phyloP scores from a whole-genome alignment of 2,113 vertebrate species.

The Shinisaurus crocodilurus region DNA sequence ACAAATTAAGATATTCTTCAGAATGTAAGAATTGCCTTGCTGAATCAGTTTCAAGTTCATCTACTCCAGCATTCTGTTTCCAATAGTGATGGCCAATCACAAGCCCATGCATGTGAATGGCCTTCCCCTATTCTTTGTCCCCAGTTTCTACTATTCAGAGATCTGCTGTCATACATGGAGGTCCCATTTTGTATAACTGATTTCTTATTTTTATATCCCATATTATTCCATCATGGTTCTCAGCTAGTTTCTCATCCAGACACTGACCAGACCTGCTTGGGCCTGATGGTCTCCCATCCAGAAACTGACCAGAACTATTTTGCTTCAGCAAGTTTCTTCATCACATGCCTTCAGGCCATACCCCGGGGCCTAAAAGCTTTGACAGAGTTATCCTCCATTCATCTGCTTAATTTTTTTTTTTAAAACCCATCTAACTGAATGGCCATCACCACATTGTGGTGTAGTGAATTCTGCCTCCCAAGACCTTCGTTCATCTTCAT shows the following conservation, averaged over 20 bases:
- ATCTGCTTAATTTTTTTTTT: too few species aligned
- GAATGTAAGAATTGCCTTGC: too few species aligned
- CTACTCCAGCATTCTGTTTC: not conserved
- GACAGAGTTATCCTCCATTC: too few species aligned
- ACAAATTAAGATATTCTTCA: not conserved
- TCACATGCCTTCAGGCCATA: not conserved
- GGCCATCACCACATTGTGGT: not conserved
- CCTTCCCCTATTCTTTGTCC: not conserved
- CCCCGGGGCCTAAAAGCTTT: too few species aligned
- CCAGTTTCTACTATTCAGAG: not conserved
- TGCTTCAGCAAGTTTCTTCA: not conserved
- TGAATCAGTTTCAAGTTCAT: too few species aligned
- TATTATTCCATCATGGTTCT: too few species aligned
- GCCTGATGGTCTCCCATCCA: too few species aligned
- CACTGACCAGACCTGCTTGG: too few species aligned
- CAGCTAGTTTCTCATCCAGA: too few species aligned
- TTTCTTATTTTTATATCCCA: not conserved
- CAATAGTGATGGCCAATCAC: not conserved
- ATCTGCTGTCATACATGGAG: not conserved
- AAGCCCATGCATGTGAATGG: not conserved
- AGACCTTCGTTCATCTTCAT: not conserved
- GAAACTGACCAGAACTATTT: not conserved
- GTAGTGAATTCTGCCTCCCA: not conserved
- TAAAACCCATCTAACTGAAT: not conserved
- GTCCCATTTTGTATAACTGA: not conserved